phyloP scores from a whole-genome alignment of 2,797 vertebrate genomes.

The Aselliscus stoliczkanus region DNA sequence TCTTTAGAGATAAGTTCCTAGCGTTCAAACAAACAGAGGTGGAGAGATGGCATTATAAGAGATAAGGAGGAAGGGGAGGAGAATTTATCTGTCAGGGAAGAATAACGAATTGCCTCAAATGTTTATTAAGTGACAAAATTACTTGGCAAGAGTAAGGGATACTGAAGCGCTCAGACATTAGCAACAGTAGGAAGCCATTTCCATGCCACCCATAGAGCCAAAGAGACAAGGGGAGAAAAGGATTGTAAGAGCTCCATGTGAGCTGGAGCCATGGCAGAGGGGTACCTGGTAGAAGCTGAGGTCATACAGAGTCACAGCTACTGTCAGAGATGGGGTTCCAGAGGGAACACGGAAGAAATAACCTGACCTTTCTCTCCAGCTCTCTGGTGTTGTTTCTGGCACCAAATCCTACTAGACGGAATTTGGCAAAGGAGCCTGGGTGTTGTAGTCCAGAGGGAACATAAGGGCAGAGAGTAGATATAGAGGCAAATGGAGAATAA shows the following conservation, averaged over 20 bases:
- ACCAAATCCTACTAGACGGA: not conserved
- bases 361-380: not conserved
- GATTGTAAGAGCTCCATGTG: not conserved
- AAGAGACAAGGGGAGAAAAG: not conserved
- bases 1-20: not conserved
- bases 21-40: not conserved
- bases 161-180: not conserved
- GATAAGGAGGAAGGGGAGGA: not conserved
- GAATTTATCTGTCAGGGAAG: not conserved
- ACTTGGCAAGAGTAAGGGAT: not conserved
- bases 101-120: not conserved
- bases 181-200: not conserved
- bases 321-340: not conserved
- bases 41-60: not conserved
- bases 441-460: not conserved
- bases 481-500: not conserved
- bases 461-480: not conserved
- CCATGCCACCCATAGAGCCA: not conserved
- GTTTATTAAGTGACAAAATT: not conserved
- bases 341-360: not conserved
- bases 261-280: not conserved
- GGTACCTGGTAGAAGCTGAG: not conserved
- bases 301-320: not conserved
- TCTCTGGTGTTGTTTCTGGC: not conserved
- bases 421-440: not conserved